phyloP scores from a whole-genome alignment of 2,888 invertebrate species.

The Zhengitettix transpicula region DNA sequence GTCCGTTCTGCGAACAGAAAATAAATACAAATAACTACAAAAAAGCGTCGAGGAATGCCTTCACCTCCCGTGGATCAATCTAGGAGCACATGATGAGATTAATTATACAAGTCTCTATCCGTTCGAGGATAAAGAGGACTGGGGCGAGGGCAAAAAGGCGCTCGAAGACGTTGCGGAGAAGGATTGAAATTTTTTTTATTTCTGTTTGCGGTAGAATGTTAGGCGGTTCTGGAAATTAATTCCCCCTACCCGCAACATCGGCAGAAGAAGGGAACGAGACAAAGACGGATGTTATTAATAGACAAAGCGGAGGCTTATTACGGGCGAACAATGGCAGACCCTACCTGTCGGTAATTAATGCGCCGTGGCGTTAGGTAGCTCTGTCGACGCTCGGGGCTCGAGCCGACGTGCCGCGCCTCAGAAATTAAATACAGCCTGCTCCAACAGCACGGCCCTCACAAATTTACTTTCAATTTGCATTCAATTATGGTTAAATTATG shows the following conservation, averaged over 20 bases:
- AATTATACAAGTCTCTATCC: background rate
- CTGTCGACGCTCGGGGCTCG: background rate
- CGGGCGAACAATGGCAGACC: background rate
- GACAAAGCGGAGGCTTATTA: background rate
- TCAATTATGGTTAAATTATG: too few species aligned
- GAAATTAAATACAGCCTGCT: too few species aligned
- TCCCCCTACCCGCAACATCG: background rate
- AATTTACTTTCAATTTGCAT: too few species aligned
- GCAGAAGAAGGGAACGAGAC: background rate
- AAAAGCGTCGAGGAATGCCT: background rate
- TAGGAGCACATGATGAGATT: background rate
- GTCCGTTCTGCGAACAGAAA: background rate
- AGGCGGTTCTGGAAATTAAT: background rate
- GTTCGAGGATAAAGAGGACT: too few species aligned
- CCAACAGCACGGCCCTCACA: too few species aligned
- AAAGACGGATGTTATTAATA: background rate
- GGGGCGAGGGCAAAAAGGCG: too few species aligned
- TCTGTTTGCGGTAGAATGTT: too few species aligned
- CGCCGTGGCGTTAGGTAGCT: background rate
- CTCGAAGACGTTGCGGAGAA: too few species aligned
- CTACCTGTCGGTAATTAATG: background rate
- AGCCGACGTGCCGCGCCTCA: too few species aligned
- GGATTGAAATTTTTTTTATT: background rate
- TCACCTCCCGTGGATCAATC: background rate
- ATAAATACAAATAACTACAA: too few species aligned